phyloP scores from a whole-genome alignment of 2,113 vertebrate genomes.

The Girardinichthys multiradiatus region DNA sequence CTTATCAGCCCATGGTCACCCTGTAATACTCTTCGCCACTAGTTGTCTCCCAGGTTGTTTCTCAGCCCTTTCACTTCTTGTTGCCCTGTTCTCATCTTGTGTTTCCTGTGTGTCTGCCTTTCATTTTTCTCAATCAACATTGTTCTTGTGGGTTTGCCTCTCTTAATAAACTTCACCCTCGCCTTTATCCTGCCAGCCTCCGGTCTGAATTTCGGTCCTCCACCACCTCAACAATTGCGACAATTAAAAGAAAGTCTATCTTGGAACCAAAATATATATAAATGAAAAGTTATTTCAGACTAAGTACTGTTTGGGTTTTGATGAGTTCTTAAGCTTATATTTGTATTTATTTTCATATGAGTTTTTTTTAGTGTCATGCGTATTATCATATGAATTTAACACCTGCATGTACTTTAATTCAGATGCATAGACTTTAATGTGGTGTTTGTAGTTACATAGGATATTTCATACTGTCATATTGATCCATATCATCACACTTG shows the following conservation, averaged over 20 bases:
- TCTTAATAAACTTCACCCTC: neutral
- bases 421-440: neutral
- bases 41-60: neutral
- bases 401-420: too few species aligned
- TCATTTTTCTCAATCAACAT: neutral
- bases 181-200: neutral
- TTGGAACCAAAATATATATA: too few species aligned
- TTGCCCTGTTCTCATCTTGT: neutral
- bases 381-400: neutral
- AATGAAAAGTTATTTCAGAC: too few species aligned
- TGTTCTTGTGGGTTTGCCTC: neutral
- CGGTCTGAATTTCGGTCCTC: neutral
- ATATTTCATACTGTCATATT: neutral
- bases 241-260: neutral
- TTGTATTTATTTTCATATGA: neutral
- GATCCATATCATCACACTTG: neutral
- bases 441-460: neutral
- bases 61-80: neutral
- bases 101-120: neutral
- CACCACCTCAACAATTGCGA: neutral
- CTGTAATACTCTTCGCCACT: too few species aligned
- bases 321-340: neutral
- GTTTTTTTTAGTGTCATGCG: neutral
- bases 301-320: too few species aligned
- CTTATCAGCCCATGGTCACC: neutral